Percentiles rank a stretch among this genome's conserved stretches.
phyloP scores from a whole-genome alignment of 1,140 invertebrate genomes.

The Calosoma granatense region DNA sequence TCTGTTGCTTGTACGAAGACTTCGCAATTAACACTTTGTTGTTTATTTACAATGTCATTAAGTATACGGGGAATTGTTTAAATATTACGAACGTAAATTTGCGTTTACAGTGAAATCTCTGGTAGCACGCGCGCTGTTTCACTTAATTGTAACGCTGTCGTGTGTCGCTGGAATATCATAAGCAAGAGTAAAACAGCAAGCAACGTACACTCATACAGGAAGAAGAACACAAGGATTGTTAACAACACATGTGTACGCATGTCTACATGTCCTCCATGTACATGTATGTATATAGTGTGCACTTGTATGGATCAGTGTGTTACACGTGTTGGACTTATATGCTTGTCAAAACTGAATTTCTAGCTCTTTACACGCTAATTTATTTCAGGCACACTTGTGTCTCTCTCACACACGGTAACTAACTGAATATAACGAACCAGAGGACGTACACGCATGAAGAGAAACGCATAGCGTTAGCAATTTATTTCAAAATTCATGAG shows the following conservation, averaged over 20 bases:
- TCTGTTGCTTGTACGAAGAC: background rate
- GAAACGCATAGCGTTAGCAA: too few species aligned
- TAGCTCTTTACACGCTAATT: background rate
- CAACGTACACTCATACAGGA: too few species aligned
- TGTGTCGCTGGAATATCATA: too few species aligned
- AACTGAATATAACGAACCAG: too few species aligned
- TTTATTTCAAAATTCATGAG: too few species aligned
- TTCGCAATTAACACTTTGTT: constrained; percentile 8
- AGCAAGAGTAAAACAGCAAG: too few species aligned
- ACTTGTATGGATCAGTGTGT: background rate
- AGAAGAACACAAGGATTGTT: background rate
- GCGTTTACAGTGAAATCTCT: background rate
- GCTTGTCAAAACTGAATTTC: background rate
- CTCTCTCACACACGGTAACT: too few species aligned
- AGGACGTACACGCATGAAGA: too few species aligned
- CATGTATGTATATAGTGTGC: background rate
- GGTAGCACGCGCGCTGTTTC: background rate
- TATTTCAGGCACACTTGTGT: too few species aligned
- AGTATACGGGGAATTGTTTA: background rate
- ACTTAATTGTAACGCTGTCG: background rate
- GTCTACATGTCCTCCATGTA: background rate
- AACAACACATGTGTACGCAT: background rate
- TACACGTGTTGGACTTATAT: background rate
- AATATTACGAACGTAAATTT: constrained; percentile 4
- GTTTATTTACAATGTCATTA: constrained; percentile 9